Evolutionary conservation across 2,888 invertebrate species (phyloP), one percentile per base, ranked within the genome.

Genomic region (Arenicola marina): DNA sequence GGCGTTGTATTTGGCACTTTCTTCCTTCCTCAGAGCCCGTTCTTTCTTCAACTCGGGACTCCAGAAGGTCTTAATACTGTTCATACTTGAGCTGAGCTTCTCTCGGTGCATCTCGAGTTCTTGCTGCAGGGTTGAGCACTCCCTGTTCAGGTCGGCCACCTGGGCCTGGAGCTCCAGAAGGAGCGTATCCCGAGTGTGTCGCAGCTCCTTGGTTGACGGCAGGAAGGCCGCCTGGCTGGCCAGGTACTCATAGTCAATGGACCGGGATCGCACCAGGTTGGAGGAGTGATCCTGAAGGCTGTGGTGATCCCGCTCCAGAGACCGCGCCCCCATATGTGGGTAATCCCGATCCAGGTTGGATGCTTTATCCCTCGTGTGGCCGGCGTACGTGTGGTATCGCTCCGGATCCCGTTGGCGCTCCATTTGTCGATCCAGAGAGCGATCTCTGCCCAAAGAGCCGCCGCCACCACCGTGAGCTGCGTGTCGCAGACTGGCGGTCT

Each of bases 1-100:
- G 83, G 95, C 89, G 85, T 92, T 92, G 87, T 95, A 95, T 85
- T 96, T 95, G 80, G 95, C 93, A 83, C 93, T 93, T 86, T 99
- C 98, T 85, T 99, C 98, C 83, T 98, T 98, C 74, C 98, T 87
- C 76, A 97, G 84, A 57, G 95, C 94, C 71, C 98, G 87, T 86
- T 99, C 98, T 86, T 97, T 96, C 87, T 99, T 99, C 84, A 99
- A 87, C 86, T 99, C 99, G 26, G 99, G 99, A 83, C 96, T 96
- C 99, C 99, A 99, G 86, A 99, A 99, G 61, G 97, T 98, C 87
- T 98, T 98, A 85, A 99, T 99, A 86, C 95, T 96, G 86, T 98
- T 97, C 97, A 99, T 99, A 79, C 93, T 94, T 82, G 95, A 95
- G 84, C 95, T 94, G 77, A 98, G 88, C 86, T 98, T 98, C 86